Evolutionary conservation across 1,140 invertebrate species (phyloP), one percentile per base, ranked within the genome.

Genomic region (Spodoptera litura): DNA sequence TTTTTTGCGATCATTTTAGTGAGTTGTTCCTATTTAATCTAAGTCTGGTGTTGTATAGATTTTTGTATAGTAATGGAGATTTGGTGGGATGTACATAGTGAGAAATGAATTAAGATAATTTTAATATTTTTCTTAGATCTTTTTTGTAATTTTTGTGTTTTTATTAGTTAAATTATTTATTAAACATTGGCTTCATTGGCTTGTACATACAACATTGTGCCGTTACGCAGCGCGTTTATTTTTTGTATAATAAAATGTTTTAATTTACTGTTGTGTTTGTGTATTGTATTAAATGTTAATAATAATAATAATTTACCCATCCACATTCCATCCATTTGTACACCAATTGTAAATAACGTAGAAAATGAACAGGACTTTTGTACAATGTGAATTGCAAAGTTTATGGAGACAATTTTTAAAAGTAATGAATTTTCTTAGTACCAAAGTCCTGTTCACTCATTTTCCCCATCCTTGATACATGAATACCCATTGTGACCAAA

Each of bases 1-100:
- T 66, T 64, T 78, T 27, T 66, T 44, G 68, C 58, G 49, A 77
- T 70, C 59, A 68, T 53, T 58, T 61, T 78, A 51, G n/a, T 66
- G 70, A 79, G 61, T 80, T 80, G 86, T 89, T 89, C 87, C 86
- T 89, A 86, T 88, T 89, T 90, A 90, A 89, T 90, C 89, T 90
- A 90, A 86, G 87, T 88, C 82, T 84, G 79, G 49, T 61, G 72
- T 78, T 79, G 78, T 82, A 75, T 83, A 83, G 73, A 78, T 77
- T 78, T 77, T 72, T 86, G 83, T 82, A 85, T 73, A 80, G 66
- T 79, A 83, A 62, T 53, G 78, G 70, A 72, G 15, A 66, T 82
- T 56, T 56, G 76, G 72, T 75, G 59, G 76, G 81, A 55, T 86
- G 83, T 85, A 85, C 61, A 85, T 87, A 87, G 81, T 75, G 64